phyloP scores from a whole-genome alignment of 2,113 vertebrate genomes.

The Cyanoliseus patagonus region DNA sequence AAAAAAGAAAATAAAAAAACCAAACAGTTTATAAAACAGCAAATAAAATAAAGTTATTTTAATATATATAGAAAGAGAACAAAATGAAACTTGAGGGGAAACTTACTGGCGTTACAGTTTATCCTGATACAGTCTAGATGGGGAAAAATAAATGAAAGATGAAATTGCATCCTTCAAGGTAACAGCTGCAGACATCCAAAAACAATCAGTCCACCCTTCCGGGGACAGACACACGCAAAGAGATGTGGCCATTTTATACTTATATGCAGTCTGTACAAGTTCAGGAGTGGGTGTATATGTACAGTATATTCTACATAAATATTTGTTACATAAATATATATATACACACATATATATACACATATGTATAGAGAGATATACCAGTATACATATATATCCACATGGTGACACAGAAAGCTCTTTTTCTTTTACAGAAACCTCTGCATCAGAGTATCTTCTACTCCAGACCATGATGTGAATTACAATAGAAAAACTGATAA shows the following conservation, averaged over 20 bases:
- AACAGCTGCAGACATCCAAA: constrained; percentile 99
- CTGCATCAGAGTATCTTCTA: constrained; percentile 32
- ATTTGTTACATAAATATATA: constrained; percentile 76
- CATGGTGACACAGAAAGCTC: constrained; percentile 32
- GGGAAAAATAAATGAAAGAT: constrained; percentile 99
- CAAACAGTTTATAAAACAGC: constrained; percentile 78
- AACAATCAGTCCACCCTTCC: constrained; percentile 98
- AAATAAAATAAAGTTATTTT: constrained; percentile 79
- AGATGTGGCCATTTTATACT: constrained; percentile 88
- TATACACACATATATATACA: constrained; percentile 63
- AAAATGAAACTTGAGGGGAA: constrained; percentile 99
- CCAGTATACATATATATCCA: constrained; percentile 75
- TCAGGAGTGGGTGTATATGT: constrained; percentile 77
- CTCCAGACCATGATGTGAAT: constrained; percentile 43
- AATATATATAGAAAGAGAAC: constrained; percentile 79
- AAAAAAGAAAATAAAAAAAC: constrained; percentile 8
- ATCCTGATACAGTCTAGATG: constrained; percentile 99
- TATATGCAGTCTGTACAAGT: constrained; percentile 66
- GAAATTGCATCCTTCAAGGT: constrained; percentile 99
- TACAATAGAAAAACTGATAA: constrained; percentile 39
- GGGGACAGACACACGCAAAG: constrained; percentile 98
- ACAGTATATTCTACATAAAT: constrained; percentile 74
- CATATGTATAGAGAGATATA: constrained; percentile 74
- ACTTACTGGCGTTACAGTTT: constrained; percentile 99
- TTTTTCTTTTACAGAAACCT: constrained; percentile 9